phyloP scores from a whole-genome alignment of 2,888 invertebrate genomes.

The Lasiommata megera region DNA sequence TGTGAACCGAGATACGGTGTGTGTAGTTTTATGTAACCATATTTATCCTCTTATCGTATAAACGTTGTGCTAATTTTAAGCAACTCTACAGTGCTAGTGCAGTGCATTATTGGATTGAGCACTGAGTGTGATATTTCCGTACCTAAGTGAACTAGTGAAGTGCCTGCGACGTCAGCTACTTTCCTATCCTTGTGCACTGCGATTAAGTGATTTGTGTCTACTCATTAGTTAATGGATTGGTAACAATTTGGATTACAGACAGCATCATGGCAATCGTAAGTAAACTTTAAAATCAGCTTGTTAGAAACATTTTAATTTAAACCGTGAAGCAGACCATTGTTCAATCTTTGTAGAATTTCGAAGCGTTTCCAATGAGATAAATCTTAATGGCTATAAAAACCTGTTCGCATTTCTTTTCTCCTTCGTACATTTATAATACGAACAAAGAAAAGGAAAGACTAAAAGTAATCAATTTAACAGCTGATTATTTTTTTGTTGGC shows the following conservation, averaged over 20 bases:
- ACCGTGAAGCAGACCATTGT: background rate
- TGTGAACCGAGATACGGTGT: constrained; percentile 75
- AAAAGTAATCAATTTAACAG: background rate
- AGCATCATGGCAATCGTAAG: constrained; percentile 69
- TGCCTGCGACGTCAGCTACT: constrained; percentile 48
- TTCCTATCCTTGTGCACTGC: constrained; percentile 54
- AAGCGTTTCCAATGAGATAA: background rate
- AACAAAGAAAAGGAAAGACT: background rate
- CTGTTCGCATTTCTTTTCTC: background rate
- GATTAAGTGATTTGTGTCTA: constrained; percentile 69
- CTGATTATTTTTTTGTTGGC: background rate
- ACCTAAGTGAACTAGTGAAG: constrained; percentile 49
- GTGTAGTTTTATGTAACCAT: constrained; percentile 78
- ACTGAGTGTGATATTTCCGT: constrained; percentile 42
- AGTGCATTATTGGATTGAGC: constrained; percentile 50
- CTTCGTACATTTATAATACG: background rate
- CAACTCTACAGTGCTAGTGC: constrained; percentile 42
- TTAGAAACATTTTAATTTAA: background rate
- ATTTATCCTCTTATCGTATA: constrained; percentile 40
- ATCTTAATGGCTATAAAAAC: too few relatives aligned
- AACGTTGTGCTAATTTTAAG: constrained; percentile 28
- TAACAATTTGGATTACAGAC: constrained; percentile 57
- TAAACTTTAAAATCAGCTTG: constrained; percentile 33
- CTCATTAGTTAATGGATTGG: constrained; percentile 64
- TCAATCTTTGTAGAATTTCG: background rate